Evolutionary conservation across 2,888 invertebrate species (phyloP).

Genomic region (Phytoseiulus persimilis): DNA sequence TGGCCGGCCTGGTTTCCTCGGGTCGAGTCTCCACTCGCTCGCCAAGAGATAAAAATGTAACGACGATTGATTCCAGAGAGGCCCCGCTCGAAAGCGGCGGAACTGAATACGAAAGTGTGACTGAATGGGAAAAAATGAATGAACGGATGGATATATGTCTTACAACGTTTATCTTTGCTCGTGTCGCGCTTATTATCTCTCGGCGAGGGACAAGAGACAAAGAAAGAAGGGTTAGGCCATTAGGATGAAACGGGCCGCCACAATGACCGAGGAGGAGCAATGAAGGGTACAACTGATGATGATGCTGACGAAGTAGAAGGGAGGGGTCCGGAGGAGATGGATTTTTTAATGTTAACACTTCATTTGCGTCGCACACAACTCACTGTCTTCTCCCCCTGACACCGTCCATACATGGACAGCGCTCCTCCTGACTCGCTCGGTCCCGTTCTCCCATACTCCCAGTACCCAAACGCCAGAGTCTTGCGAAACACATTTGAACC

Average conservation of each 20-base stretch:
- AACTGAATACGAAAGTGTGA: neutral
- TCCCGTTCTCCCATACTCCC: neutral
- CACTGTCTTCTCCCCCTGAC: neutral
- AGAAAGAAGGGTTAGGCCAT: constrained; percentile 5
- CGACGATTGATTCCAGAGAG: neutral
- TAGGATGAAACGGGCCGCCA: neutral
- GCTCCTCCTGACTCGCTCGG: too few relatives aligned
- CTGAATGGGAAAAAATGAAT: neutral
- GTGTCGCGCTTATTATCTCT: neutral
- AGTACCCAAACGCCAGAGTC: neutral
- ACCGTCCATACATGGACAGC: neutral
- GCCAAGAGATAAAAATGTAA: neutral
- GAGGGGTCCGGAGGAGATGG: constrained; percentile 9
- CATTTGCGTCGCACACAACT: constrained; percentile 21
- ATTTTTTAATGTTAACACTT: constrained; percentile 39
- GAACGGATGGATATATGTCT: neutral
- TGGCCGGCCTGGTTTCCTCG: neutral
- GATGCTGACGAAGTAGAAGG: neutral
- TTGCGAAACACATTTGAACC: neutral
- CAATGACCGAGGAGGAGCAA: neutral
- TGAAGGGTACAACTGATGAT: neutral
- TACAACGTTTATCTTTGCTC: neutral
- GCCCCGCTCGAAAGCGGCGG: neutral
- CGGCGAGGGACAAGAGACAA: neutral
- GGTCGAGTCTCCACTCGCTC: neutral